Base-by-base conservation (phyloP, 2,113 vertebrate genomes). In the Lipophrys pholis region DNA sequence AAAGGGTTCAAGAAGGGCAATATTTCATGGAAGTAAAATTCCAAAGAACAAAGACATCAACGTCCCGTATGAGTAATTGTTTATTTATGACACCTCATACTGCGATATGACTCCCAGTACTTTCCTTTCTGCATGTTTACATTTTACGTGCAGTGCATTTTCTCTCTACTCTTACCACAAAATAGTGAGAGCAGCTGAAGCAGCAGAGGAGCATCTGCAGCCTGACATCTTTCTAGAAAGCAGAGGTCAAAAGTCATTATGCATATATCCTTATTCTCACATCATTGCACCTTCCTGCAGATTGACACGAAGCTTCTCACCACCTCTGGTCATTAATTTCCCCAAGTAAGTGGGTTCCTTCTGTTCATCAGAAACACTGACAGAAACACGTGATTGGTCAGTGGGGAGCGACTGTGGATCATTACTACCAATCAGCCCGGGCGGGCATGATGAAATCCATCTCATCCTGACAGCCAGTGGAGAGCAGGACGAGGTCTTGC, bases 361-460 rank as follows among this genome's bases (percentile, higher is more conserved):
- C 12, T 14, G 15, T 69, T 54, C 50, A 46, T 76, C 67, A 69
- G 74, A 79, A 70, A 86, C 78, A 60, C 65, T 55, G 54, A 72
- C 69, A 59, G 42, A 58, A 82, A 68, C 84, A 86, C 58, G 89
- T 89, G 85, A 91, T 79, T 81, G 79, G 71, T 83, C 92, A 76
- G 89, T 80, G 7, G 77, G 90, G 79, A 73, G 78, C 42, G 68
- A 63, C 59, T 56, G 41, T 56, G 62, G 56, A 85, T 90, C 87
- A 84, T 93, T 92, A 91, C 63, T 51, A 45, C 81, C 81, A 81
- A 87, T 92, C 82, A 91, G 83, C 49, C 55, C 0, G 35, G 66
- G 81, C 16, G 78, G 61, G 73, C 76, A 53, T 89, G 87, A 90
- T 73, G 68, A 80, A 80, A 74, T 56, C 15, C 56, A 61, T 68